Evolutionary conservation across 2,888 invertebrate genomes (phyloP).

Genomic region (Alentia gelatinosa): DNA sequence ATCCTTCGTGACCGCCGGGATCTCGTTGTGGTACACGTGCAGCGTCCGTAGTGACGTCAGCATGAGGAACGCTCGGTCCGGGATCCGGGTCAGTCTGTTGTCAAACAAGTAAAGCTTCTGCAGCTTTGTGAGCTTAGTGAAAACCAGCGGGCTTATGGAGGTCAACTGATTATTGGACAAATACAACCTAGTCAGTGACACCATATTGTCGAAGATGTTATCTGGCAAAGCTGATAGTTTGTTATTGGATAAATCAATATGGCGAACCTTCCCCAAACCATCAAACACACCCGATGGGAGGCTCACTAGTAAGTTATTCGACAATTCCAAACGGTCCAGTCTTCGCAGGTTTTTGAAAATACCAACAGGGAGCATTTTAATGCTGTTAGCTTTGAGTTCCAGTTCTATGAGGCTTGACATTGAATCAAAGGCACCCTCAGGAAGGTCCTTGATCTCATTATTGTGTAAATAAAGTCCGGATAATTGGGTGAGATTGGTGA

Average conservation of each 20-base stretch:
- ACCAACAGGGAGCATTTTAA: not conserved
- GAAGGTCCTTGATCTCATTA: constrained; percentile 56
- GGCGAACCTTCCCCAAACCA: not conserved
- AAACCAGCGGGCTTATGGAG: not conserved
- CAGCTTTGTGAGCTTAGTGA: constrained; percentile 48
- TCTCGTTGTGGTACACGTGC: constrained; percentile 61
- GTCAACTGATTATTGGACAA: constrained; percentile 52
- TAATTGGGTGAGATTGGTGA: constrained; percentile 51
- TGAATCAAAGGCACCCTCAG: constrained; percentile 48
- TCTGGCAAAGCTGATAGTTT: constrained; percentile 14
- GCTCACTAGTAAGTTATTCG: not conserved
- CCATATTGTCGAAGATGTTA: constrained; percentile 38
- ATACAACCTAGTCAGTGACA: constrained; percentile 32
- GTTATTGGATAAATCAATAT: constrained; percentile 58
- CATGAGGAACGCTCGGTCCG: constrained; percentile 46
- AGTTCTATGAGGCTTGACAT: constrained; percentile 54
- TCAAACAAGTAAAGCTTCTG: constrained; percentile 55
- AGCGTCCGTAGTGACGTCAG: constrained; percentile 50
- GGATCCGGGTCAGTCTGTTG: constrained; percentile 55
- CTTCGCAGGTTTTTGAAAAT: constrained; percentile 8
- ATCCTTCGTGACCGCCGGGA: constrained; percentile 12
- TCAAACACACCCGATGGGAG: constrained; percentile 55
- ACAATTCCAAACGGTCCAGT: constrained; percentile 46
- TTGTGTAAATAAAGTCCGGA: constrained; percentile 56
- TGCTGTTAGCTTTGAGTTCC: constrained; percentile 59